A percentile compares a stretch with the other conserved stretches of the same genome.
phyloP scores from a whole-genome alignment of 1,140 invertebrate species.

The Monomorium pharaonis region DNA sequence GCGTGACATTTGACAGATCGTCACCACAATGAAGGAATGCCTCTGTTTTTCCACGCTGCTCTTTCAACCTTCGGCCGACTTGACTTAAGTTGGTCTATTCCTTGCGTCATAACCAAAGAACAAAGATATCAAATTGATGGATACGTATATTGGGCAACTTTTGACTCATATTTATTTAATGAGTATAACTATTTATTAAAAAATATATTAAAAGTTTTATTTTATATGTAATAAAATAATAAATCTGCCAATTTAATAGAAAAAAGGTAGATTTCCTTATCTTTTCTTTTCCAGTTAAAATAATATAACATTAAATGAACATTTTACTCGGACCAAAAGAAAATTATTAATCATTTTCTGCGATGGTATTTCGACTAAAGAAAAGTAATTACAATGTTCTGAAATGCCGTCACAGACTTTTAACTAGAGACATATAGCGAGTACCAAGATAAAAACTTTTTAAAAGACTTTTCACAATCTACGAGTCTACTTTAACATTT shows the following conservation, averaged over 20 bases:
- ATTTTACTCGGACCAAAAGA: slow-evolving; percentile 2
- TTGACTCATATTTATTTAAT: not conserved
- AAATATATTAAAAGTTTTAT: not conserved
- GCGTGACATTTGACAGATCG: slow-evolving; percentile 82
- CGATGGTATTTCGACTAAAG: slow-evolving; percentile 5
- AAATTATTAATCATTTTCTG: slow-evolving; percentile 43
- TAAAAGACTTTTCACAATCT: not conserved
- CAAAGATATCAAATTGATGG: slow-evolving; percentile 82
- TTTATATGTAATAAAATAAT: not conserved
- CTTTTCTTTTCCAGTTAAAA: not conserved
- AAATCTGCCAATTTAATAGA: not conserved
- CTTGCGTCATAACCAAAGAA: slow-evolving; percentile 61
- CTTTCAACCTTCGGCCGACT: not conserved
- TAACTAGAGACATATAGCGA: slow-evolving; percentile 7
- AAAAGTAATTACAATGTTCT: slow-evolving; percentile 40
- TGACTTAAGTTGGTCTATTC: slow-evolving; percentile 2
- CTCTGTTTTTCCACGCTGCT: slow-evolving; percentile 66
- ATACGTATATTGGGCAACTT: slow-evolving; percentile 40
- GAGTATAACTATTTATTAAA: not conserved
- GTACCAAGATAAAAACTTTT: slow-evolving; percentile 15
- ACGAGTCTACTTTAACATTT: not conserved
- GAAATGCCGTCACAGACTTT: slow-evolving; percentile 22
- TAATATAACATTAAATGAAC: not conserved
- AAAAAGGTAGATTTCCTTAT: not conserved
- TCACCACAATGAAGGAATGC: slow-evolving; percentile 55